Evolutionary conservation across 2,888 invertebrate genomes (phyloP), one percentile per base, ranked within the genome.

Genomic region (Syrista parreyssii): DNA sequence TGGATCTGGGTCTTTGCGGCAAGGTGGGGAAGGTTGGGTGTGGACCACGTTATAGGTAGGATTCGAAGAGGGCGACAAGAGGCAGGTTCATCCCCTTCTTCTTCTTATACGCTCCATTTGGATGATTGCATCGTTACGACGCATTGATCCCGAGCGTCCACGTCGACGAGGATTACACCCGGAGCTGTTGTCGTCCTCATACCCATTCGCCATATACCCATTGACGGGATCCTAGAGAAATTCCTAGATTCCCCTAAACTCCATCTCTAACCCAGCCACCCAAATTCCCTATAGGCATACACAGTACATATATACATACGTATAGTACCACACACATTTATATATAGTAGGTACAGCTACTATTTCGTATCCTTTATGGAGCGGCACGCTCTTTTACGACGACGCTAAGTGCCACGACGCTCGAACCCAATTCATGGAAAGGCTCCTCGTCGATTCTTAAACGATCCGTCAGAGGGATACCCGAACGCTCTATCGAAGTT

Each of bases 51-150:
- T 71, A 71, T 12, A 30, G 71, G 3, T 2, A 12, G 32, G 32
- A 71, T 31, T 33, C 6, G 71, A 33, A 31, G 31, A 33, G 71
- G 71, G 31, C 32, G 71, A 12, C 12, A 32, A 31, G 23, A 31
- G 71, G 32, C 40, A 71, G 71, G 31, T 0, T 23, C 40, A 9
- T 74, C 34, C 72, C 34, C 80, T 12, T 75, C 74, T 55, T 75
- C 78, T 84, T 81, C 82, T 82, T 84, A 82, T 80, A 76, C 77
- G 79, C 79, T 85, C 86, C 86, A 87, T 87, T 87, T 82, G 81
- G 82, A 82, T 82, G 82, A 87, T 86, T 86, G 83, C 84, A 55
- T 79, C 79, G 78, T 81, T 79, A 81, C 76, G 68, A 79, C 79
- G 55, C 73, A 76, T 83, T 77, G 80, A 82, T 81, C 76, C 36